Percentiles rank a stretch among this genome's conserved stretches.
Evolutionary conservation across 2,888 invertebrate genomes (phyloP).

Genomic region (Acronicta leporina): DNA sequence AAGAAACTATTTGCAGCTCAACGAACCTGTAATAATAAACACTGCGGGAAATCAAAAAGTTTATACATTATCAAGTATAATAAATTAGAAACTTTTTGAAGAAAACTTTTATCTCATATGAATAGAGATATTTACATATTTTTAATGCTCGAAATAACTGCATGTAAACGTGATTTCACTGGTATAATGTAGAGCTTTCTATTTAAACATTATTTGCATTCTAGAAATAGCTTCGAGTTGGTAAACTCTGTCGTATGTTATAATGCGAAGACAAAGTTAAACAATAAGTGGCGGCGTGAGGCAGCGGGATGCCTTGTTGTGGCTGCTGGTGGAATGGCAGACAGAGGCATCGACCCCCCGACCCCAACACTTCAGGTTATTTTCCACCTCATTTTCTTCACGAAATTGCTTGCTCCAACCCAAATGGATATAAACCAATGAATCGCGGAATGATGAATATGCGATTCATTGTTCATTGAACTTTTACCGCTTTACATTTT

Average conservation of each 20-base stretch:
- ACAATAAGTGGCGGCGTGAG: constrained; percentile 50
- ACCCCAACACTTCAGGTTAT: constrained; percentile 77
- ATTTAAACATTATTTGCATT: constrained; percentile 17
- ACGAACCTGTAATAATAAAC: constrained; percentile 15
- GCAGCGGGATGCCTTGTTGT: constrained; percentile 81
- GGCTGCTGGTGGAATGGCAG: constrained; percentile 87
- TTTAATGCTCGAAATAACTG: constrained; percentile 33
- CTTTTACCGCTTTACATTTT: constrained; percentile 30
- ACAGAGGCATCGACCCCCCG: constrained; percentile 85
- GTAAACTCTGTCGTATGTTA: constrained; percentile 28
- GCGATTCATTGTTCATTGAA: constrained; percentile 37
- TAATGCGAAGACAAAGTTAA: constrained; percentile 42
- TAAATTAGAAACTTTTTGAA: constrained; percentile 54
- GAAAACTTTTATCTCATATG: constrained; percentile 55
- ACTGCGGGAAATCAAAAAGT: constrained; percentile 49
- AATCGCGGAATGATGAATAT: constrained; percentile 39
- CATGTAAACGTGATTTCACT: constrained; percentile 11
- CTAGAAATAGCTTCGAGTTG: constrained; percentile 32
- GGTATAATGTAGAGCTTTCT: constrained; percentile 19
- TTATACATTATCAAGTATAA: constrained; percentile 41
- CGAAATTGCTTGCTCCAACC: constrained; percentile 38
- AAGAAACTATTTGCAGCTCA: constrained; percentile 22
- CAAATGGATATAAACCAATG: constrained; percentile 46
- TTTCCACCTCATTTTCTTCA: constrained; percentile 46
- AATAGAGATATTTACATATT: constrained; percentile 45